Evolutionary conservation across 2,797 vertebrate species (phyloP), one percentile per base, ranked within the genome.

Genomic region (Leptoclinus maculatus): DNA sequence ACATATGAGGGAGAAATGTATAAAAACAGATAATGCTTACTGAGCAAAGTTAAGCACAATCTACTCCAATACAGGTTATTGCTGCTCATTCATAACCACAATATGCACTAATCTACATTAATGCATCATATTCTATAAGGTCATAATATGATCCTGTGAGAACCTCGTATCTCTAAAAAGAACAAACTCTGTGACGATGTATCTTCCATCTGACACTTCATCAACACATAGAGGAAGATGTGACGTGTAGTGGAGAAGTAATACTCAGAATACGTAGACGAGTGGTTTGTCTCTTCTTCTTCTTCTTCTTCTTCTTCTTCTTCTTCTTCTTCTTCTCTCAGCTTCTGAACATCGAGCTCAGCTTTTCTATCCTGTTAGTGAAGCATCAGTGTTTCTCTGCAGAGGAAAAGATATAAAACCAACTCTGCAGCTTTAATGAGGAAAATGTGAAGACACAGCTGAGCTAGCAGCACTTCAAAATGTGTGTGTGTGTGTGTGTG

Each of bases 341-440:
- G 51, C 51, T 5, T 29, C 53, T 27, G 53, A 29, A 56, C 53
- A 29, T 27, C 14, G 25, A 29, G 3, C 53, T 56, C 25, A 56
- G 53, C 25, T 54, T 23, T 27, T 54, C 25, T 54, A 27, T 2
- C 25, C n/a, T 59, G 57, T 59, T 21, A 7, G 57, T 59, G 32
- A 36, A 59, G 57, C 29, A 34, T 36, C 17, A 34, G 29, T 21
- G 19, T 11, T 9, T 59, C 21, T 49, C 32, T 34, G 57, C 7
- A 36, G 19, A 36, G 57, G 11, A 5, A 36, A 12, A 36, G 2
- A 59, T 59, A 12, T 29, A 29, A 34, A 36, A 36, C 9, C 57
- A 59, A 59, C 17, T 36, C 1, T 59, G 32, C 57, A 34, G 57
- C 57, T 59, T 59, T 59, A 59, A 59, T 36, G 57, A 59, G 57